Conservation (phyloP, 2,113 vertebrate genomes). For the Nettapus auritus region DNA sequence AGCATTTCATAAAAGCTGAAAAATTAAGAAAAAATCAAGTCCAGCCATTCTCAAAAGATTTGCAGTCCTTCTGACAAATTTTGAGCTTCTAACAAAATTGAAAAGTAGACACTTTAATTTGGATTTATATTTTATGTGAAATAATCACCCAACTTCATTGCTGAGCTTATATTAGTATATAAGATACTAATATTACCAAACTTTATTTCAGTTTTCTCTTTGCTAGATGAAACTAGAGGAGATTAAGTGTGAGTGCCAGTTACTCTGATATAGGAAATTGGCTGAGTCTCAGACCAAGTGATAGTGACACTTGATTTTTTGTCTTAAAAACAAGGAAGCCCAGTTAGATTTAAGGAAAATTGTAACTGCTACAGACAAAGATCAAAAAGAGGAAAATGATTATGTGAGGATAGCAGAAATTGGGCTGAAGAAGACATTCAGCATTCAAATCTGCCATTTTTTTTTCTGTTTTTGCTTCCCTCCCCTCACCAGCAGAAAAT, state of each 20-base stretch:
- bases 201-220: conserved; percentile 3
- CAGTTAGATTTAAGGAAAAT: not conserved
- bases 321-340: conserved; percentile 51
- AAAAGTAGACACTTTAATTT: not conserved
- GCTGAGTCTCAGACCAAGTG: not conserved
- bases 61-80: not conserved
- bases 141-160: not conserved
- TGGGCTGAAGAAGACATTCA: not conserved
- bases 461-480: not conserved
- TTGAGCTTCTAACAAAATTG: not conserved
- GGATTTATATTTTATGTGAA: not conserved
- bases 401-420: not conserved
- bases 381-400: not conserved
- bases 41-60: not conserved
- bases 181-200: not conserved
- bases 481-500: not conserved
- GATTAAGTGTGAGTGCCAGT: not conserved
- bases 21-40: not conserved
- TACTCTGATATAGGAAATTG: not conserved
- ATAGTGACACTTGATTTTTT: not conserved
- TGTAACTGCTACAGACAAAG: not conserved
- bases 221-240: not conserved
- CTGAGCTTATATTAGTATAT: not conserved
- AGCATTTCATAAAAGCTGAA: not conserved
- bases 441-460: not conserved